phyloP scores from a whole-genome alignment of 1,140 invertebrate species.

The Heliconius himera region DNA sequence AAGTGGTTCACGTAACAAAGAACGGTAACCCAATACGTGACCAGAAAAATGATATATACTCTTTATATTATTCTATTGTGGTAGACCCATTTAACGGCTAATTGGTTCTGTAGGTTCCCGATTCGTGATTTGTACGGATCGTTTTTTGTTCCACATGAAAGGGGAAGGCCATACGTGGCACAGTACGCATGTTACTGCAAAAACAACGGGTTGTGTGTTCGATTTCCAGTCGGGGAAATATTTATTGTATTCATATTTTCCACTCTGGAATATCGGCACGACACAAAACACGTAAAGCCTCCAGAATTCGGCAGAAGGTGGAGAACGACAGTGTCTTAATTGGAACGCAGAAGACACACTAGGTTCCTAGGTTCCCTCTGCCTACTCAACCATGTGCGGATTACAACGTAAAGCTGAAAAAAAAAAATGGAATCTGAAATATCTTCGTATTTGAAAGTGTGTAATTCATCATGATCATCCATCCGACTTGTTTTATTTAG shows the following conservation, averaged over 20 bases:
- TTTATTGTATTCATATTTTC: too few relatives aligned
- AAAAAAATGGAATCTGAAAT: constrained; percentile 34
- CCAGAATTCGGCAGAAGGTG: too few relatives aligned
- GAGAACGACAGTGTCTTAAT: too few relatives aligned
- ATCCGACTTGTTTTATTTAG: constrained; percentile 19
- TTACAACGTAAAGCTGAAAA: too few relatives aligned
- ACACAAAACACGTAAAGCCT: too few relatives aligned
- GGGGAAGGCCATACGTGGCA: constrained; percentile 16
- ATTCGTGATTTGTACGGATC: constrained; percentile 26
- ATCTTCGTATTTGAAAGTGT: constrained; percentile 20
- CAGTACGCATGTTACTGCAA: too few relatives aligned
- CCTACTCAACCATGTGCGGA: too few relatives aligned
- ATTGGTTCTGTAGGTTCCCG: constrained; percentile 66
- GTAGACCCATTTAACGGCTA: constrained; percentile 66
- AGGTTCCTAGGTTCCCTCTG: too few relatives aligned
- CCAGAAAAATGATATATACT: constrained; percentile 73
- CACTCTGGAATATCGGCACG: too few relatives aligned
- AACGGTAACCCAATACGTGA: constrained; percentile 78
- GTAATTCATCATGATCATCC: constrained; percentile 46
- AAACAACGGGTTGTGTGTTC: too few relatives aligned
- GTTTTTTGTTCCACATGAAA: constrained; percentile 53
- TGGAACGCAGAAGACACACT: too few relatives aligned
- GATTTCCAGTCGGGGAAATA: too few relatives aligned
- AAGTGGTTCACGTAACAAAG: constrained; percentile 79
- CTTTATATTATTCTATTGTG: constrained; percentile 72